Conservation (phyloP, 2,888 invertebrate genomes). For the Taphrorychus bicolor region DNA sequence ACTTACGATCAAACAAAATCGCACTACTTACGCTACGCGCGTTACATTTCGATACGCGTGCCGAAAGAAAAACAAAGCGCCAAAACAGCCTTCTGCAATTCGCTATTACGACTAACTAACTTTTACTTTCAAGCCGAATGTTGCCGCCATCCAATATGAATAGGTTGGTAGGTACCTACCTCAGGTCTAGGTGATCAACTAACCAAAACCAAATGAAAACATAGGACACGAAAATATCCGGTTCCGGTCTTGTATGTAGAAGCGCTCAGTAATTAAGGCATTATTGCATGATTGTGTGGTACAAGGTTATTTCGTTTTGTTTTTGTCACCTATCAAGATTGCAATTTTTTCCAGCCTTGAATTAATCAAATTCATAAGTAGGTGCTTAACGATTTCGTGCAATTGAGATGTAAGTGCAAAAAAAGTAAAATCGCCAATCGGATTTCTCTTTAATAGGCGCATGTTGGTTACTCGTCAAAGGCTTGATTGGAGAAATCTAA, state of each 20-base stretch:
- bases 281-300: too few relatives aligned
- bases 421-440: too few relatives aligned
- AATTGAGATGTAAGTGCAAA: too few relatives aligned
- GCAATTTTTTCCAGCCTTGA: not conserved
- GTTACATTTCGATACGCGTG: not conserved
- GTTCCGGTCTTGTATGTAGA: not conserved
- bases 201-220: slow-evolving; percentile 26
- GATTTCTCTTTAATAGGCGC: too few relatives aligned
- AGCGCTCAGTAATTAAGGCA: not conserved
- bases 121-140: slow-evolving; percentile 19
- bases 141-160: not conserved
- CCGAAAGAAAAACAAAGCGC: not conserved
- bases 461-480: too few relatives aligned
- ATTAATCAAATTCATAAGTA: not conserved
- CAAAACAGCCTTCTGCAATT: not conserved
- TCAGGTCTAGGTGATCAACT: slow-evolving; percentile 17
- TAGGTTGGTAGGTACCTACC: too few relatives aligned
- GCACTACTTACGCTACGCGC: not conserved
- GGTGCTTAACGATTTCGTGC: too few relatives aligned
- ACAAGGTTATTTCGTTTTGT: not conserved
- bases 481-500: too few relatives aligned
- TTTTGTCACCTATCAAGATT: not conserved
- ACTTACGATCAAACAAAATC: not conserved
- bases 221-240: slow-evolving; percentile 5
- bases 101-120: not conserved